Evolutionary conservation across 2,888 invertebrate genomes (phyloP).

Genomic region (Gerris lacustris): DNA sequence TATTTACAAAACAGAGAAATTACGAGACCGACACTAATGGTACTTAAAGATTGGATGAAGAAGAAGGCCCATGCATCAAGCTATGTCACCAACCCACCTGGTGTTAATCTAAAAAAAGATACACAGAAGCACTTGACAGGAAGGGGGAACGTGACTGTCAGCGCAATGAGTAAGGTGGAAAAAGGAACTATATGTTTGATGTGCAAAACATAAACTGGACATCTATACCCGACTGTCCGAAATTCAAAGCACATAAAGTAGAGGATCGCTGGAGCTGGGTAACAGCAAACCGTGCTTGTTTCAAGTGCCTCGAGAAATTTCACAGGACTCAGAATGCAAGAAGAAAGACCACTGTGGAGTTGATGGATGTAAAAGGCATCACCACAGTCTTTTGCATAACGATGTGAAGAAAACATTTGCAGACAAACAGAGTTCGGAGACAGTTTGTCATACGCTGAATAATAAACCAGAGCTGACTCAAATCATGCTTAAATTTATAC

Average conservation of each 20-base stretch:
- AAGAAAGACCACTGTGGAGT: background rate
- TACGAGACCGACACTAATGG: background rate
- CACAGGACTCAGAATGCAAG: background rate
- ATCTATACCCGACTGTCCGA: background rate
- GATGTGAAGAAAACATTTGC: no score
- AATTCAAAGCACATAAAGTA: background rate
- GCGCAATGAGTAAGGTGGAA: background rate
- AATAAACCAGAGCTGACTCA: no score
- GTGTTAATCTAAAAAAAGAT: background rate
- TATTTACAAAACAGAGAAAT: background rate
- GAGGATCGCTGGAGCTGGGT: background rate
- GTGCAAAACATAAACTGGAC: background rate
- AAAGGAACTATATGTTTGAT: background rate
- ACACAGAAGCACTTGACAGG: background rate
- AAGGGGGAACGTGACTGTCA: background rate
- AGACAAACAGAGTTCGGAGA: no score
- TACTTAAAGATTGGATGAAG: background rate
- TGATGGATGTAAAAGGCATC: background rate
- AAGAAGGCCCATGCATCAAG: background rate
- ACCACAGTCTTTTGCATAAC: background rate
- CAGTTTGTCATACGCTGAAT: no score
- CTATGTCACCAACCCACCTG: background rate
- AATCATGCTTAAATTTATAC: no score
- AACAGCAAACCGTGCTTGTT: background rate
- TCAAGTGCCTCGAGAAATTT: background rate